These are phyloP conservation scores for Camelus dromedarius DNA, from an alignment of 2,113 vertebrate species.

Conservation along the genomic window DNA sequence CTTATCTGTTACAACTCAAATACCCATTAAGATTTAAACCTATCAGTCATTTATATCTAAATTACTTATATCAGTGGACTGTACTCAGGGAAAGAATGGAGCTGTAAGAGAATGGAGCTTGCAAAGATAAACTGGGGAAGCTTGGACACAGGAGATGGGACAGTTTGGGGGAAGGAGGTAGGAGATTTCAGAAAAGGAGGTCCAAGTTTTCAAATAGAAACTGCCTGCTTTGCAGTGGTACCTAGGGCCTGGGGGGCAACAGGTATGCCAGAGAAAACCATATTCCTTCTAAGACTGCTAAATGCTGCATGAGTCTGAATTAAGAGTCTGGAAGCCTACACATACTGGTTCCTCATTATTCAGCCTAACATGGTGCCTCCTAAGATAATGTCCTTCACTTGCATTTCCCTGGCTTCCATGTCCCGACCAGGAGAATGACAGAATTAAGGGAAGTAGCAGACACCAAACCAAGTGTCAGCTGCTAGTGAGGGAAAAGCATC, in stretches of 20 bases:
- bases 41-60: slow-evolving; percentile 40
- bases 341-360: background rate
- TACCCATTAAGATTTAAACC: slow-evolving; percentile 42
- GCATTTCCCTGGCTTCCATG: background rate
- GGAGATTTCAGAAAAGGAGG: slow-evolving; percentile 19
- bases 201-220: background rate
- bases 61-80: slow-evolving; percentile 50
- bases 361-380: background rate
- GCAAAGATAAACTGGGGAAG: background rate
- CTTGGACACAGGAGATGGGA: background rate
- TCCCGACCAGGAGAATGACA: background rate
- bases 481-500: background rate
- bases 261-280: background rate
- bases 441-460: background rate
- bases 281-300: background rate
- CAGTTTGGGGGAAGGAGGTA: background rate
- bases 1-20: slow-evolving; percentile 63
- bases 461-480: background rate
- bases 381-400: slow-evolving; percentile 1
- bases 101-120: background rate
- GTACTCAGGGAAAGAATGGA: background rate
- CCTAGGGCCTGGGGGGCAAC: background rate
- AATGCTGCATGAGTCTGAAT: background rate
- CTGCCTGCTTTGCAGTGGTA: background rate
- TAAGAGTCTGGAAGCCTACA: background rate